Percentiles rank a stretch among this genome's conserved stretches.
These are phyloP conservation scores for Synergus itoensis DNA, from an alignment of 2,888 invertebrate species.

Conservation along the genomic window DNA sequence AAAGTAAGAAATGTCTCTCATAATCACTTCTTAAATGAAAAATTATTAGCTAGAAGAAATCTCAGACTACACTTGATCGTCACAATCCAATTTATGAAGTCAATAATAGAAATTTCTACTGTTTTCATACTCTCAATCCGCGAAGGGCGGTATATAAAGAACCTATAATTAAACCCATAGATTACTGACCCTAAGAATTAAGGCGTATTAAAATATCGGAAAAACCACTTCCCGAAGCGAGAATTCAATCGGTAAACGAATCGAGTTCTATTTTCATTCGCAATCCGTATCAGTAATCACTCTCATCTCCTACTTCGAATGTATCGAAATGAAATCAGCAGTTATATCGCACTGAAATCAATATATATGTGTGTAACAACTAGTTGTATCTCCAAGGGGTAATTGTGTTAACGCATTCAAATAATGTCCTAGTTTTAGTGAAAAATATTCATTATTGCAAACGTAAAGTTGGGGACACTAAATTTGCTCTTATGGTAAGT, in stretches of 20 bases:
- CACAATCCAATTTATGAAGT: conserved; percentile 3
- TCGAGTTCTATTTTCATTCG: conserved; percentile 63
- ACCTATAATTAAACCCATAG: conserved; percentile 23
- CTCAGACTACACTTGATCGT: neutral
- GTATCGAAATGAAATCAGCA: conserved; percentile 20
- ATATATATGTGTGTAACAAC: neutral
- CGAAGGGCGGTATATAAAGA: neutral
- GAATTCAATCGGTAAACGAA: conserved; percentile 62
- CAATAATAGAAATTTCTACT: conserved; percentile 22
- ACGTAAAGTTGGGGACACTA: no score
- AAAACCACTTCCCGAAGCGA: conserved; percentile 56
- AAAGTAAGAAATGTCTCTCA: no score
- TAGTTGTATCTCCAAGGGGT: neutral
- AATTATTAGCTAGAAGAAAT: neutral
- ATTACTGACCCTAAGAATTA: conserved; percentile 36
- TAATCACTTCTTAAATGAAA: neutral
- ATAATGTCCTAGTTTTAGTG: neutral
- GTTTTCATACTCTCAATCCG: neutral
- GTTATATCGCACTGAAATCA: conserved; percentile 8
- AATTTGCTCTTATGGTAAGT: no score
- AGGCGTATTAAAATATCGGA: conserved; percentile 65
- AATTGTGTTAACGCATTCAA: neutral
- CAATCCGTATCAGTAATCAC: conserved; percentile 54
- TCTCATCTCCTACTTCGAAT: conserved; percentile 11
- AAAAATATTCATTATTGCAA: no score